phyloP scores from a whole-genome alignment of 2,888 invertebrate genomes.

The Lamellibrachia columna region DNA sequence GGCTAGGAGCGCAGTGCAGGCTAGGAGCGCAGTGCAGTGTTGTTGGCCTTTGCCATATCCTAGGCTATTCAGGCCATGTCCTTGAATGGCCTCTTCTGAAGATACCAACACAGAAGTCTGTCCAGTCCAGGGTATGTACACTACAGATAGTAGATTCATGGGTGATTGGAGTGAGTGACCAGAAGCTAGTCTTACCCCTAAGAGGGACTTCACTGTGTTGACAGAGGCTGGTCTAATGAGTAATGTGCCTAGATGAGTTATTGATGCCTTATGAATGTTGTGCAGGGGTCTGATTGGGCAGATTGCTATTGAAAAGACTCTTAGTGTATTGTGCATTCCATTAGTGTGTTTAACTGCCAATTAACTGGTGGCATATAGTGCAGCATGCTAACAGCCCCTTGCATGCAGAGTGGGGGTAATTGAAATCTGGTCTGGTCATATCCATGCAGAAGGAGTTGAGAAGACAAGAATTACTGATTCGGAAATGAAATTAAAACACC shows the following conservation, averaged over 20 bases:
- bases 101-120: not conserved
- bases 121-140: not conserved
- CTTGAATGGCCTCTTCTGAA: not conserved
- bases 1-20: too few relatives aligned
- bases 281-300: not conserved
- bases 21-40: too few relatives aligned
- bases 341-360: constrained; percentile 6
- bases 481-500: not conserved
- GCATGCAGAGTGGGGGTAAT: not conserved
- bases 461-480: not conserved
- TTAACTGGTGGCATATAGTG: not conserved
- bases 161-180: not conserved
- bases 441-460: not conserved
- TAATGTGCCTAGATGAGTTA: not conserved
- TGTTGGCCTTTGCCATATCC: not conserved
- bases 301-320: not conserved
- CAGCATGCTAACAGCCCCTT: not conserved
- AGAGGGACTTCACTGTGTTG: not conserved
- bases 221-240: not conserved
- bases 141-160: not conserved
- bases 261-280: not conserved
- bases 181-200: not conserved
- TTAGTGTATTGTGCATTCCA: not conserved
- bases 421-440: not conserved
- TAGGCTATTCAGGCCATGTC: not conserved